Evolutionary conservation across 2,113 vertebrate species (phyloP).

Genomic region (Pachycephala philippinensis): DNA sequence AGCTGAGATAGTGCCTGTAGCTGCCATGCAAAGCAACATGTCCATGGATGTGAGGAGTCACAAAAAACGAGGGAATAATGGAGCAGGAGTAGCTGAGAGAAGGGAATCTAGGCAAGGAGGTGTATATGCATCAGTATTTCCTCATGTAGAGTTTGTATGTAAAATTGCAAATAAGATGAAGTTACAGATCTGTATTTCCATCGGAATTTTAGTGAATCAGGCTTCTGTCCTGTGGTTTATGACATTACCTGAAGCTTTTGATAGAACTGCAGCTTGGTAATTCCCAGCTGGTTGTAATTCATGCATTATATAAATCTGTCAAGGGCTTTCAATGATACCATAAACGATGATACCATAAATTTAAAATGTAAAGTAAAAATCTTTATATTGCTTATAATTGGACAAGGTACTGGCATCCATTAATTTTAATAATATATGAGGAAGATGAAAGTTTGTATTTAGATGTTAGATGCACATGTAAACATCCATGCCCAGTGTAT

Average conservation of each 20-base stretch:
- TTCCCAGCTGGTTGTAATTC: neutral
- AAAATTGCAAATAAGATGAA: neutral
- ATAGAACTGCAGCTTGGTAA: neutral
- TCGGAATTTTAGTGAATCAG: neutral
- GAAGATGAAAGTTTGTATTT: neutral
- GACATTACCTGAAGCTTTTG: neutral
- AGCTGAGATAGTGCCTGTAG: neutral
- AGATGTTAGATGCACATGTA: neutral
- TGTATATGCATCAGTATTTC: neutral
- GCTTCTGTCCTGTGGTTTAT: neutral
- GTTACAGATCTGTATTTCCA: neutral
- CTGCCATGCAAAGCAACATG: neutral
- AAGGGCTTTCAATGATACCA: neutral
- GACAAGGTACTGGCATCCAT: neutral
- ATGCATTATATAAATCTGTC: neutral
- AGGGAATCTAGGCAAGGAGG: neutral
- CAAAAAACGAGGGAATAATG: neutral
- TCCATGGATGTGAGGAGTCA: neutral
- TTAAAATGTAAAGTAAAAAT: neutral
- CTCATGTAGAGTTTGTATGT: accelerated
- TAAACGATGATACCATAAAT: neutral
- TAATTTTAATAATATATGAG: neutral
- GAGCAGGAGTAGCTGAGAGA: neutral
- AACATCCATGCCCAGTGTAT: neutral
- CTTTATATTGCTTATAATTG: neutral